These are phyloP conservation scores for Patella vulgata DNA, from an alignment of 1,140 invertebrate genomes.

Conservation along the genomic window DNA sequence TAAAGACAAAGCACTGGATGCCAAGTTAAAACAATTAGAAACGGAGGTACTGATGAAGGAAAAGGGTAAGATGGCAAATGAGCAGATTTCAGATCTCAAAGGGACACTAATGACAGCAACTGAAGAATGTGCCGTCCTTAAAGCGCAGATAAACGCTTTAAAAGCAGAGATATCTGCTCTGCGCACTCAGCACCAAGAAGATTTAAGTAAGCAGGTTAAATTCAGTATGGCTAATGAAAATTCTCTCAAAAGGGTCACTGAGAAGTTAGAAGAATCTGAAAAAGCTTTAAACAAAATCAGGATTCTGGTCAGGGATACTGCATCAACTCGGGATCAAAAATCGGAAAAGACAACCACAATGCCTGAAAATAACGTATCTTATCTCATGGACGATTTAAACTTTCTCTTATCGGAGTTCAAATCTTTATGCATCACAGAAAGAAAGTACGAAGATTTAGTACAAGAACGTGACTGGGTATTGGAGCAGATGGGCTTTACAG, in stretches of 20 bases:
- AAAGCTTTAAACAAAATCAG: too few species aligned
- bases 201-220: too few species aligned
- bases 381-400: slow-evolving; percentile 33
- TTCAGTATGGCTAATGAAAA: too few species aligned
- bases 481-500: slow-evolving; percentile 25
- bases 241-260: too few species aligned
- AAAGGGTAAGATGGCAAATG: slow-evolving; percentile 17
- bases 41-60: slow-evolving; percentile 15
- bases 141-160: slow-evolving; percentile 19
- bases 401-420: slow-evolving; percentile 30
- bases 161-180: slow-evolving; percentile 19
- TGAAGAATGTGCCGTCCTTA: slow-evolving; percentile 12
- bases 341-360: too few species aligned
- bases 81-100: slow-evolving; percentile 9
- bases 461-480: slow-evolving; percentile 38
- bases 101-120: slow-evolving; percentile 12
- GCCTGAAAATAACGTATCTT: slow-evolving; percentile 17
- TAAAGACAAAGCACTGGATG: slow-evolving; percentile 36
- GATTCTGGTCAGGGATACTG: too few species aligned
- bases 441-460: slow-evolving; percentile 27
- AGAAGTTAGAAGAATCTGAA: too few species aligned
- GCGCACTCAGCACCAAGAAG: too few species aligned
- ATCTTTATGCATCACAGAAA: slow-evolving; percentile 20
- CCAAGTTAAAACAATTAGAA: slow-evolving; percentile 34
- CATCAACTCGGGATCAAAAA: too few species aligned